A percentile compares a stretch with the other conserved stretches of the same genome.
phyloP scores from a whole-genome alignment of 2,113 vertebrate genomes.

The Sinocyclocheilus anophthalmus region DNA sequence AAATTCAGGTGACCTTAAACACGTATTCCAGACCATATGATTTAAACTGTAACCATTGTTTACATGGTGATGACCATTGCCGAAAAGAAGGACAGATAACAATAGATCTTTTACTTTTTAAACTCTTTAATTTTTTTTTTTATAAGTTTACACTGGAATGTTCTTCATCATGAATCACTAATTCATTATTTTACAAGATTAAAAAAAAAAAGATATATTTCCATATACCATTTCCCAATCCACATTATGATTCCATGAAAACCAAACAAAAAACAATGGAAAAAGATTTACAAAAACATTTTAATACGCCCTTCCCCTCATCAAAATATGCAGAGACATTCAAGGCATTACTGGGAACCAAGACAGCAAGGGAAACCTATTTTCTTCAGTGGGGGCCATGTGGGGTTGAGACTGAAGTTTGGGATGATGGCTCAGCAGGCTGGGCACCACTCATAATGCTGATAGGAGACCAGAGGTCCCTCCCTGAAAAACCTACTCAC shows the following conservation, averaged over 20 bases:
- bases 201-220: slow-evolving; percentile 53
- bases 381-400: background rate
- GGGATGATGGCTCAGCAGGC: background rate
- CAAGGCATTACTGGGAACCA: slow-evolving; percentile 28
- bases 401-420: slow-evolving; percentile 26
- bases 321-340: slow-evolving; percentile 32
- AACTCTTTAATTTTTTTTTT: slow-evolving; percentile 54
- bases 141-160: slow-evolving; percentile 58
- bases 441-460: slow-evolving; percentile 11
- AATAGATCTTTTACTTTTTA: slow-evolving; percentile 23
- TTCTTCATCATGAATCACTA: slow-evolving; percentile 48
- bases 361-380: background rate
- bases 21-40: background rate
- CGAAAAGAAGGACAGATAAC: background rate
- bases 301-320: slow-evolving; percentile 7
- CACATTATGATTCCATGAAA: slow-evolving; percentile 45
- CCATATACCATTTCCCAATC: slow-evolving; percentile 36
- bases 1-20: background rate
- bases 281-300: slow-evolving; percentile 31
- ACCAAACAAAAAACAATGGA: slow-evolving; percentile 23
- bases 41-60: background rate
- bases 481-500: slow-evolving; percentile 13
- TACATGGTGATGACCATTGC: background rate
- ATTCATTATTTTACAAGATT: slow-evolving; percentile 56
- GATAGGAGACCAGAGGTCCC: background rate